These are phyloP conservation scores for Azorinus chamasolen DNA, from an alignment of 2,888 invertebrate species.

Conservation along the genomic window DNA sequence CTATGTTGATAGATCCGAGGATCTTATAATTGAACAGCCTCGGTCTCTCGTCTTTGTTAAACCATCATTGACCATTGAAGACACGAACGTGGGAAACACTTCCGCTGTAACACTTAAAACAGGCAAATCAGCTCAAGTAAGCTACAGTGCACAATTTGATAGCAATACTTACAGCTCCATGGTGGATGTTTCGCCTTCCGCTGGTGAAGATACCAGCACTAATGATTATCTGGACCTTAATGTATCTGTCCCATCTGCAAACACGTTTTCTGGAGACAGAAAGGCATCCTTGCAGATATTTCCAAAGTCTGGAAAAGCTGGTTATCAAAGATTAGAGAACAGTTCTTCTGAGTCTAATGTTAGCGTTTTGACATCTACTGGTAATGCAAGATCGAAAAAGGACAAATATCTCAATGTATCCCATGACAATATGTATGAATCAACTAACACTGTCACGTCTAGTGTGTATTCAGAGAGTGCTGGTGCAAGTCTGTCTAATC, in stretches of 20 bases:
- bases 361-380: neutral
- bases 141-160: too few species aligned
- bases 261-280: slow-evolving; percentile 25
- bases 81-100: too few species aligned
- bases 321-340: slow-evolving; percentile 48
- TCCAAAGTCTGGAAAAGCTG: slow-evolving; percentile 17
- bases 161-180: too few species aligned
- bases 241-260: slow-evolving; percentile 12
- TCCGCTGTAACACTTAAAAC: too few species aligned
- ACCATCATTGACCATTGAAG: neutral
- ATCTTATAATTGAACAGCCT: slow-evolving; percentile 42
- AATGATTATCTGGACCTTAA: too few species aligned
- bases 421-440: slow-evolving; percentile 55
- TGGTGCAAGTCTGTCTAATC: slow-evolving; percentile 34
- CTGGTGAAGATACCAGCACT: too few species aligned
- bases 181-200: too few species aligned
- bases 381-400: slow-evolving; percentile 7
- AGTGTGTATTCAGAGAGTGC: slow-evolving; percentile 44
- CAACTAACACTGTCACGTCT: slow-evolving; percentile 54
- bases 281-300: slow-evolving; percentile 51
- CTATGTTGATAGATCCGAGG: slow-evolving; percentile 58
- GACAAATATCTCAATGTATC: slow-evolving; percentile 15
- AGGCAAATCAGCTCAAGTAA: too few species aligned
- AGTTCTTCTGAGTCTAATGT: slow-evolving; percentile 49
- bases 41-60: slow-evolving; percentile 23